Conservation (phyloP, 2,113 vertebrate genomes). For the Larimichthys crocea region DNA sequence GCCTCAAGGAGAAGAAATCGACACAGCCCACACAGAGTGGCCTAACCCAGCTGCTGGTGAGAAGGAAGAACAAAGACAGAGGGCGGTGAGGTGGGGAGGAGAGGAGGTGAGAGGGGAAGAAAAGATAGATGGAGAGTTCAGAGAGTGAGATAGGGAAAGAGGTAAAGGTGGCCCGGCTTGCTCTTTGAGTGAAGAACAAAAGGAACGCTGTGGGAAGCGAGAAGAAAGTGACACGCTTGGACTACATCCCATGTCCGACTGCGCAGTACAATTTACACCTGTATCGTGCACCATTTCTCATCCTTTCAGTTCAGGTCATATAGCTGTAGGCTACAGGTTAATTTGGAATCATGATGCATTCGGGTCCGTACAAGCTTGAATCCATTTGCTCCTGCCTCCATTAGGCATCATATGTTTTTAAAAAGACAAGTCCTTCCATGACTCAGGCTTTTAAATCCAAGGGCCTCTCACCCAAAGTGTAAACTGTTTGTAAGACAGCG, state of each 20-base stretch:
- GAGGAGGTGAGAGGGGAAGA: slow-evolving; percentile 47
- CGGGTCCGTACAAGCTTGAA: neutral
- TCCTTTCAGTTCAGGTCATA: neutral
- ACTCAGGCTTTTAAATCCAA: neutral
- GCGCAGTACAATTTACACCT: neutral
- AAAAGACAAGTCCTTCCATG: neutral
- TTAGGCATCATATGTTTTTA: neutral
- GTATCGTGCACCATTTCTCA: neutral
- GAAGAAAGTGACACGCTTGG: slow-evolving; percentile 38
- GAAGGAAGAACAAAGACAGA: slow-evolving; percentile 60
- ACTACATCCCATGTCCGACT: slow-evolving; percentile 4
- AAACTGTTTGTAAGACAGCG: neutral
- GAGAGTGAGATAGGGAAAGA: slow-evolving; percentile 32
- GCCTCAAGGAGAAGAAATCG: slow-evolving; percentile 57
- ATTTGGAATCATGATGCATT: neutral
- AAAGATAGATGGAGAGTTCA: slow-evolving; percentile 48
- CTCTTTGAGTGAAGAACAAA: slow-evolving; percentile 41
- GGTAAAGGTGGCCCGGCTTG: slow-evolving; percentile 36
- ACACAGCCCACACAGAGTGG: slow-evolving; percentile 64
- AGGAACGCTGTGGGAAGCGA: slow-evolving; percentile 38
- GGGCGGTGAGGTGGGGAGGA: slow-evolving; percentile 29
- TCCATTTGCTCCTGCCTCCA: neutral
- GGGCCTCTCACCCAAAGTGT: neutral
- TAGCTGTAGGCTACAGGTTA: too few species aligned
- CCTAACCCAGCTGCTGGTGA: slow-evolving; percentile 54